Conservation (phyloP, 2,888 invertebrate species). For the Rotaria magnacalcarata region DNA sequence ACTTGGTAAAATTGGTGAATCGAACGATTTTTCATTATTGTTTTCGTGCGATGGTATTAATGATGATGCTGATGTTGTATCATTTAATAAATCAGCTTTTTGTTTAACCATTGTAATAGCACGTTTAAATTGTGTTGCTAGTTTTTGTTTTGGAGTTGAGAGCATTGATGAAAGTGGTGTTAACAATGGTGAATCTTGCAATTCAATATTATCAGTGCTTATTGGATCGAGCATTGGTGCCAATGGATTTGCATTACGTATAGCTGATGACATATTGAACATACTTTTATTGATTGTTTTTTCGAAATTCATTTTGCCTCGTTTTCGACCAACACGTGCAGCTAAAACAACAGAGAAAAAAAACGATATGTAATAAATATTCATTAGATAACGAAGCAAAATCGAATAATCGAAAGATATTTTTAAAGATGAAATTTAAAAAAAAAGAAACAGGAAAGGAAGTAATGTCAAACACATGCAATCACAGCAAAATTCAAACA, state of each 20-base stretch:
- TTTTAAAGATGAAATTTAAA: background rate
- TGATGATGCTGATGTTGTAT: background rate
- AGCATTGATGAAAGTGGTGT: background rate
- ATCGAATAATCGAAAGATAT: too few relatives aligned
- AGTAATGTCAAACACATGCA: background rate
- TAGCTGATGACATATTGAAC: constrained; percentile 38
- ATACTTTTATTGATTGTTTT: constrained; percentile 46
- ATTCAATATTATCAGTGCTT: background rate
- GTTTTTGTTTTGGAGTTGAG: constrained; percentile 6
- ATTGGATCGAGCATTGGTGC: background rate
- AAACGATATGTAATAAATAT: too few relatives aligned
- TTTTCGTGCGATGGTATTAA: background rate
- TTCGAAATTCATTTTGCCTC: constrained; percentile 45
- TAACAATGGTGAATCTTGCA: background rate
- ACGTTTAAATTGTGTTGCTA: constrained; percentile 23
- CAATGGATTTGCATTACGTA: background rate
- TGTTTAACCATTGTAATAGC: background rate
- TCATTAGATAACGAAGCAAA: too few relatives aligned
- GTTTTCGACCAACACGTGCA: constrained; percentile 38
- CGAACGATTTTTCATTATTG: background rate
- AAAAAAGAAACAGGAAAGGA: background rate
- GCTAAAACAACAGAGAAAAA: background rate
- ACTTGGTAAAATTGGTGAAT: background rate
- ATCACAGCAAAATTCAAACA: background rate
- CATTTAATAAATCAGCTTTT: background rate